phyloP scores from a whole-genome alignment of 2,797 vertebrate genomes.

The Gambelia wislizenii region DNA sequence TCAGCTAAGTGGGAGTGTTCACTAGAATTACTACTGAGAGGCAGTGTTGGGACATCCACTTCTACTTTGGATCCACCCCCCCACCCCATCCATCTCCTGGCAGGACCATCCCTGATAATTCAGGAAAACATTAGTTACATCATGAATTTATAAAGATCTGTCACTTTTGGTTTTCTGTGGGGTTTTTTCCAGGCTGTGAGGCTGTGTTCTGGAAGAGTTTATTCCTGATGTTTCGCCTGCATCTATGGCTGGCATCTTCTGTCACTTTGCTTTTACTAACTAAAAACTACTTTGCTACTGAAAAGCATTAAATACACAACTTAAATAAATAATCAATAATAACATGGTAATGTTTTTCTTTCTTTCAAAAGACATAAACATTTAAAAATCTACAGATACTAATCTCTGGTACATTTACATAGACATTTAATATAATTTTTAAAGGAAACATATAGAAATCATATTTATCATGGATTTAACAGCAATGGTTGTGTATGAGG shows the following conservation, averaged over 20 bases:
- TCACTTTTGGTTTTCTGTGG: no score
- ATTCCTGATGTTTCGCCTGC: no score
- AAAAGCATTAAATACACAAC: slow-evolving; percentile 12
- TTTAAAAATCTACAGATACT: not conserved
- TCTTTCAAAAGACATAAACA: not conserved
- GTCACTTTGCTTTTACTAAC: not conserved
- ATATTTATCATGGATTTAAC: not conserved
- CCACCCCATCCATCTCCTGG: no score
- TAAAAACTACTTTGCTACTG: not conserved
- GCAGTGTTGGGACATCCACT: not conserved
- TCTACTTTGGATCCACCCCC: not conserved
- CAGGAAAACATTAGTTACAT: not conserved
- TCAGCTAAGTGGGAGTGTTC: no score
- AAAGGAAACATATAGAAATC: not conserved
- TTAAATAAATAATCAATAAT: not conserved
- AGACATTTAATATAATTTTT: not conserved
- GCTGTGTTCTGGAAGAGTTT: no score
- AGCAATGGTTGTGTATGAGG: not conserved
- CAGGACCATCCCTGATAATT: not conserved
- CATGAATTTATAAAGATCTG: not conserved
- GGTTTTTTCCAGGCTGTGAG: no score
- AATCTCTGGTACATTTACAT: not conserved
- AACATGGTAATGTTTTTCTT: not conserved
- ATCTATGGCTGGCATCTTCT: no score
- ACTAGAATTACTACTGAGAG: no score